Evolutionary conservation across 2,113 vertebrate genomes (phyloP).

Genomic region (Ammodytes marinus): DNA sequence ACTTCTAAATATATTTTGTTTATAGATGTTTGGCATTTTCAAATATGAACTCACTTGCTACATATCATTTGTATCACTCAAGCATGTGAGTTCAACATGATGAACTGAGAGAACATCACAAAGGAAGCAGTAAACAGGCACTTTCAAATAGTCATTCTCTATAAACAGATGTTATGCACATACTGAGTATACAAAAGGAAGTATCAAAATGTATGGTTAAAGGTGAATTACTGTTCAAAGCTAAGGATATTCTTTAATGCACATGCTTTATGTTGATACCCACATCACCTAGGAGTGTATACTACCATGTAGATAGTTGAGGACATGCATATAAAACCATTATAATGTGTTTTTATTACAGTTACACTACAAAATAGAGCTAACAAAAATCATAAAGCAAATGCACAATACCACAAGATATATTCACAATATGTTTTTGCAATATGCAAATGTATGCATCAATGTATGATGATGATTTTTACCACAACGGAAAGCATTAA

Average conservation of each 20-base stretch:
- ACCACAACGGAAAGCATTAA: not conserved
- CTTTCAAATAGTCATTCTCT: not conserved
- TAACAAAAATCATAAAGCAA: not conserved
- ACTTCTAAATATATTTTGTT: too few relatives aligned
- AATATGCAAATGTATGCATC: not conserved
- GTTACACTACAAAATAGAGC: not conserved
- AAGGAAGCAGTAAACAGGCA: not conserved
- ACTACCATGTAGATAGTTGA: not conserved
- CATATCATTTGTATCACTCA: not conserved
- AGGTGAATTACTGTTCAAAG: not conserved
- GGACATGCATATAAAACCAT: not conserved
- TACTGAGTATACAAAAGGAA: not conserved
- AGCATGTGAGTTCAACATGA: not conserved
- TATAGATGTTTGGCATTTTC: not conserved
- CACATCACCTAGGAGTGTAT: not conserved
- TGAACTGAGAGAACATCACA: not conserved
- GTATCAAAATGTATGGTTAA: not conserved
- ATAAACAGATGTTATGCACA: not conserved
- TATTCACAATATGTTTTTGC: not conserved
- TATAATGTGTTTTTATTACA: not conserved
- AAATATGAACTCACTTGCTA: too few relatives aligned
- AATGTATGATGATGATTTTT: not conserved
- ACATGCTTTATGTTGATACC: not conserved
- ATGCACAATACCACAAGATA: not conserved
- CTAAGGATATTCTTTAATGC: not conserved